phyloP scores from a whole-genome alignment of 2,888 invertebrate genomes.

The Lasioglossum pauxillum region DNA sequence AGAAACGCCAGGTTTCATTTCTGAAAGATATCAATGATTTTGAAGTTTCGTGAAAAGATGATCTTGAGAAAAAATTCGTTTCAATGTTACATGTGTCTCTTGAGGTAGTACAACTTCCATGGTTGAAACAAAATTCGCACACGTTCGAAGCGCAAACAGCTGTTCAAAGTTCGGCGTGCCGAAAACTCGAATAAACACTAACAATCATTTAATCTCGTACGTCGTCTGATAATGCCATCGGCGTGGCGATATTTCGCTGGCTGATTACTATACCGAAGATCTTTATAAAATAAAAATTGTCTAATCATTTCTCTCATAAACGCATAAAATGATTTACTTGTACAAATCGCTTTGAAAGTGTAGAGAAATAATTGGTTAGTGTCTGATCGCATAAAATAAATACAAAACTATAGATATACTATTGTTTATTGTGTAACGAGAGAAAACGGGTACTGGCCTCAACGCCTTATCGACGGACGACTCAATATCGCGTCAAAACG shows the following conservation, averaged over 20 bases:
- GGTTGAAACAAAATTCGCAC: background rate
- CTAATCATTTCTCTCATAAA: background rate
- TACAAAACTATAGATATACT: background rate
- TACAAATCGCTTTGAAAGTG: background rate
- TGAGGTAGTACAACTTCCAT: background rate
- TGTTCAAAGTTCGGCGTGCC: background rate
- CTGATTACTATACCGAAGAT: background rate
- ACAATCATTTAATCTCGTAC: background rate
- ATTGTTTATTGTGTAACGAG: background rate
- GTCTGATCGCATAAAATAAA: background rate
- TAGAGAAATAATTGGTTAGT: background rate
- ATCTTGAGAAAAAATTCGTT: background rate
- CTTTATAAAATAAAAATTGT: background rate
- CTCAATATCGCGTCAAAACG: background rate
- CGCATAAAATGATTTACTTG: too few species aligned
- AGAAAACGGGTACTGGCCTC: background rate
- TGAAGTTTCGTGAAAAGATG: background rate
- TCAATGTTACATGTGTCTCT: too few species aligned
- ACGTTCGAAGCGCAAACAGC: background rate
- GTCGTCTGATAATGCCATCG: background rate
- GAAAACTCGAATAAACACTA: background rate
- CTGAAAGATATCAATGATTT: background rate
- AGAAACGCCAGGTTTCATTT: background rate
- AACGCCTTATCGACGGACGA: background rate
- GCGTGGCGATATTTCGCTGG: background rate